phyloP scores from a whole-genome alignment of 2,113 vertebrate genomes.

The Leptobrachium leishanense region DNA sequence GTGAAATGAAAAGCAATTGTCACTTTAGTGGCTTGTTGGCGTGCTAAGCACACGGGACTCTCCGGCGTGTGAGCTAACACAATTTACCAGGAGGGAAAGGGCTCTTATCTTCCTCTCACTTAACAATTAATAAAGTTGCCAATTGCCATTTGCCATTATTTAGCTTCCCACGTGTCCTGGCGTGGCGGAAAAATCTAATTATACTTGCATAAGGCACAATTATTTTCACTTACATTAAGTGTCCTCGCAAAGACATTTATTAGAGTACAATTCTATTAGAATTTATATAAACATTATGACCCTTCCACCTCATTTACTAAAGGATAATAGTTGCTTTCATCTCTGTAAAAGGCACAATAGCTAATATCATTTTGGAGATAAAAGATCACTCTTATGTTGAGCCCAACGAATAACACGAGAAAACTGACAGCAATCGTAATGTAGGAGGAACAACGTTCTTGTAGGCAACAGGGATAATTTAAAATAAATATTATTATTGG shows the following conservation, averaged over 20 bases:
- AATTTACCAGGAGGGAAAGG: background rate
- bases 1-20: background rate
- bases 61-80: background rate
- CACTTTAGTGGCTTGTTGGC: background rate
- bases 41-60: background rate
- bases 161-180: background rate
- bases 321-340: constrained; percentile 37
- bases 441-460: background rate
- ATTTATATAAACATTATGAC: constrained; percentile 47
- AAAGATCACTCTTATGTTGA: too few relatives aligned
- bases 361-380: background rate
- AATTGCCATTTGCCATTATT: constrained; percentile 22
- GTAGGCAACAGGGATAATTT: background rate
- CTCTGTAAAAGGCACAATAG: constrained; percentile 18
- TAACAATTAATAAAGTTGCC: background rate
- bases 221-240: constrained; percentile 45
- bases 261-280: constrained; percentile 45
- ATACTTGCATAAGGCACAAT: constrained; percentile 28
- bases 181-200: constrained; percentile 26
- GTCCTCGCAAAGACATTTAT: constrained; percentile 39
- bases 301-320: constrained; percentile 33
- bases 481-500: background rate
- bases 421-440: too few relatives aligned
- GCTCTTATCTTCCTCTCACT: constrained; percentile 1
- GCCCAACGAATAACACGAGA: too few relatives aligned